phyloP scores from a whole-genome alignment of 2,888 invertebrate species.

The Celastrina argiolus region DNA sequence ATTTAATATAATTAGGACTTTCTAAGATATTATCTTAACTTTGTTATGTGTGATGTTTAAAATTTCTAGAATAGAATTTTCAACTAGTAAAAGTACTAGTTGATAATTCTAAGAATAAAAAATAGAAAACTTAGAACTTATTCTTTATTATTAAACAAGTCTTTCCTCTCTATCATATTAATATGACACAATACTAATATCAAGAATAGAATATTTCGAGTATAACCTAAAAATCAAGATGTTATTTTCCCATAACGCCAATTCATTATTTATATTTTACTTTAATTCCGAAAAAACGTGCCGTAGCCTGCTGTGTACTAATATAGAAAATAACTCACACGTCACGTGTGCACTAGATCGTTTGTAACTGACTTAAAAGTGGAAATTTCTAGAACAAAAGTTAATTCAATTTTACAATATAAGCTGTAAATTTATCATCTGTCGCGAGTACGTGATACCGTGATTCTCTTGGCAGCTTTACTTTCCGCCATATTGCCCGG shows the following conservation, averaged over 20 bases:
- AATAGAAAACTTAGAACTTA: too few relatives aligned
- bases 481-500: neutral
- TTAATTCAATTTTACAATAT: conserved; percentile 13
- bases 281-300: neutral
- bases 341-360: neutral
- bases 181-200: neutral
- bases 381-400: conserved; percentile 12
- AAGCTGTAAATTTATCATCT: conserved; percentile 13
- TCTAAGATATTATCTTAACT: neutral
- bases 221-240: too few relatives aligned
- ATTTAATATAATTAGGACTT: conserved; percentile 31
- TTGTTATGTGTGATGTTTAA: neutral
- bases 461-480: neutral
- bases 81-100: too few relatives aligned
- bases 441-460: neutral
- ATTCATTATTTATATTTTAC: neutral
- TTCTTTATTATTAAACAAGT: too few relatives aligned
- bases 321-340: neutral
- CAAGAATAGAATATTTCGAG: too few relatives aligned
- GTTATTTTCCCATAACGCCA: too few relatives aligned
- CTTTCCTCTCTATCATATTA: neutral
- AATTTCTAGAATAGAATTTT: too few relatives aligned
- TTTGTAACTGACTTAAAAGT: conserved; percentile 13
- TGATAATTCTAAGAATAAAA: too few relatives aligned
- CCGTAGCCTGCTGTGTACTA: neutral